Percentiles rank a stretch among this genome's conserved stretches.
Evolutionary conservation across 1,140 invertebrate genomes (phyloP).

Genomic region (Bradysia coprophila): DNA sequence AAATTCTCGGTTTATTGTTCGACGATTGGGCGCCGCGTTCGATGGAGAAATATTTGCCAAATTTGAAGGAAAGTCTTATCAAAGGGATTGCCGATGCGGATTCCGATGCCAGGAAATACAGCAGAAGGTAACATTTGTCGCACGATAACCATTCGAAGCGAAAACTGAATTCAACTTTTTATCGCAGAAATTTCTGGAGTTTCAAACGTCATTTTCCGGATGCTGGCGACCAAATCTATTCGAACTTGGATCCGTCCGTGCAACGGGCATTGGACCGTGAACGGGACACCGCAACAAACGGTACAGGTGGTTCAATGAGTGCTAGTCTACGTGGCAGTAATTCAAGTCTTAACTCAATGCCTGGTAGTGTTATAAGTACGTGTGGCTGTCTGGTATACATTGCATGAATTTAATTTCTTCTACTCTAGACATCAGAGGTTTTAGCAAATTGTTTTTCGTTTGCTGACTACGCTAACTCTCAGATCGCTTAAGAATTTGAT

Average conservation of each 20-base stretch:
- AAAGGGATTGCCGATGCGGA: slow-evolving; percentile 86
- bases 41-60: slow-evolving; percentile 61
- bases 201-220: slow-evolving; percentile 84
- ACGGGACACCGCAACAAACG: slow-evolving; percentile 8
- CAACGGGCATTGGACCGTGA: slow-evolving; percentile 64
- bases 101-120: slow-evolving; percentile 57
- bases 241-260: slow-evolving; percentile 63
- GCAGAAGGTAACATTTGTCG: slow-evolving; percentile 37
- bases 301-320: slow-evolving; percentile 5
- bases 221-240: slow-evolving; percentile 68
- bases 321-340: slow-evolving; percentile 6
- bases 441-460: too few relatives aligned
- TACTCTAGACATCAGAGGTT: neutral
- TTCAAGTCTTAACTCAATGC: slow-evolving; percentile 6
- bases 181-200: slow-evolving; percentile 70
- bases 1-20: slow-evolving; percentile 69
- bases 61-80: slow-evolving; percentile 69
- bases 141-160: neutral
- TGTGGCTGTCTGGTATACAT: slow-evolving; percentile 6
- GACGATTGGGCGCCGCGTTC: slow-evolving; percentile 66
- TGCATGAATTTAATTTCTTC: neutral
- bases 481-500: too few relatives aligned
- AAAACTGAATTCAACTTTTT: slow-evolving; percentile 9
- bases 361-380: slow-evolving; percentile 5
- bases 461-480: too few relatives aligned